phyloP scores from a whole-genome alignment of 2,113 vertebrate species.

The Anguilla rostrata region DNA sequence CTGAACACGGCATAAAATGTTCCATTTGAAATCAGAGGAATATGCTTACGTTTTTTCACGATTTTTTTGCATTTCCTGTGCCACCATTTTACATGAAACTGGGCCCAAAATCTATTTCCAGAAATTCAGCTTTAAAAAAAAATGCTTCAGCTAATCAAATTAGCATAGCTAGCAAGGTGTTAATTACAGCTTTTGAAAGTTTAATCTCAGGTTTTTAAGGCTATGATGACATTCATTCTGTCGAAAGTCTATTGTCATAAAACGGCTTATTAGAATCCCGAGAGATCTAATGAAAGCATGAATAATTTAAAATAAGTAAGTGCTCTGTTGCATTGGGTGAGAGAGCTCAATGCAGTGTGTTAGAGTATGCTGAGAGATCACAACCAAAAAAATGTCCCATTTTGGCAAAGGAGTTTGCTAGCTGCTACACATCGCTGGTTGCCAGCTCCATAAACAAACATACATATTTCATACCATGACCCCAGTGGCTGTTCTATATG shows the following conservation, averaged over 20 bases:
- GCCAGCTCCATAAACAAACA: not conserved
- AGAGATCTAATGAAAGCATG: constrained; percentile 34
- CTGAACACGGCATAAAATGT: not conserved
- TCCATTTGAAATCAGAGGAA: not conserved
- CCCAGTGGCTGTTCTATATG: not conserved
- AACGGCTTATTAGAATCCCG: constrained; percentile 18
- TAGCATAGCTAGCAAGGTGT: not conserved
- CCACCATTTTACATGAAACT: not conserved
- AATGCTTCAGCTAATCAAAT: not conserved
- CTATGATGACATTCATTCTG: not conserved
- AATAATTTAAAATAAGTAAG: constrained; percentile 35
- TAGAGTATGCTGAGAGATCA: not conserved
- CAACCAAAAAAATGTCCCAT: not conserved
- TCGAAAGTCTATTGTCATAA: constrained; percentile 16
- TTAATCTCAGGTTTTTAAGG: not conserved
- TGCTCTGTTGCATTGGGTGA: not conserved
- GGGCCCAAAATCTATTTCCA: not conserved
- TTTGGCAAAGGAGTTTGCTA: not conserved
- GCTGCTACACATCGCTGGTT: not conserved
- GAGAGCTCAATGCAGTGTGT: not conserved
- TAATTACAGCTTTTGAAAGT: constrained; percentile 12
- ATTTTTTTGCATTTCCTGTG: not conserved
- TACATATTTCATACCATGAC: too few species aligned
- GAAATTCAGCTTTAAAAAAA: not conserved
- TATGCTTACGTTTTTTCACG: not conserved